A percentile compares a stretch with the other conserved stretches of the same genome.
Conservation (phyloP, 2,797 vertebrate species). For the Lerista edwardsae region DNA sequence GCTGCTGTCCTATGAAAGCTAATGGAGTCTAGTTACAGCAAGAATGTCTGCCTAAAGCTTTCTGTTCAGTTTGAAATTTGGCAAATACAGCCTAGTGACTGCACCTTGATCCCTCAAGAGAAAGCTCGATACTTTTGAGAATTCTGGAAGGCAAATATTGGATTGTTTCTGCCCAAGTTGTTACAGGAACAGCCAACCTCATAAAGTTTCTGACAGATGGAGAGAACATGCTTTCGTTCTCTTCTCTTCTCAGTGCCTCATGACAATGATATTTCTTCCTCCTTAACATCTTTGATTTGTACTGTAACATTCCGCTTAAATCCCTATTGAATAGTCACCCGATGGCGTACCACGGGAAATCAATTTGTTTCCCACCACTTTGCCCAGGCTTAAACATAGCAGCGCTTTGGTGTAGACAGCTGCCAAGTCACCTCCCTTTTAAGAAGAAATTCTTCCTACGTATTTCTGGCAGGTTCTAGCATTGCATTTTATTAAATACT, state of each 20-base stretch:
- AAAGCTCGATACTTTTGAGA: not conserved
- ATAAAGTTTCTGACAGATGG: not conserved
- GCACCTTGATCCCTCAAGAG: not conserved
- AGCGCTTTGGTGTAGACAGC: not conserved
- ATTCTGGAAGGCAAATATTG: not conserved
- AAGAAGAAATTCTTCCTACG: not conserved
- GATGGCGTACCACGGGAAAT: not conserved
- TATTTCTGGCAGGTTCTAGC: not conserved
- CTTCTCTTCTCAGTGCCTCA: not conserved
- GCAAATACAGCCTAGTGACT: not conserved
- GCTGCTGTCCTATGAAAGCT: too few relatives aligned
- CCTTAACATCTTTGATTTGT: not conserved
- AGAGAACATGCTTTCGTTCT: not conserved
- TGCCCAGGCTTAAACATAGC: not conserved
- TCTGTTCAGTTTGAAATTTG: not conserved
- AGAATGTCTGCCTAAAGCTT: not conserved
- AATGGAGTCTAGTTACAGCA: not conserved
- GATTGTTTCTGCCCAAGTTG: not conserved
- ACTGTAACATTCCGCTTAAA: not conserved
- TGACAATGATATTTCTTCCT: not conserved
- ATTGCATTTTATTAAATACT: not conserved
- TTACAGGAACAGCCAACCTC: not conserved
- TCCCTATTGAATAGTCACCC: slow-evolving; percentile 9
- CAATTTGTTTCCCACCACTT: slow-evolving; percentile 5
- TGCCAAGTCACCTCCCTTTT: not conserved